Evolutionary conservation across 1,140 invertebrate species (phyloP).

Genomic region (Drosophila bipectinata): DNA sequence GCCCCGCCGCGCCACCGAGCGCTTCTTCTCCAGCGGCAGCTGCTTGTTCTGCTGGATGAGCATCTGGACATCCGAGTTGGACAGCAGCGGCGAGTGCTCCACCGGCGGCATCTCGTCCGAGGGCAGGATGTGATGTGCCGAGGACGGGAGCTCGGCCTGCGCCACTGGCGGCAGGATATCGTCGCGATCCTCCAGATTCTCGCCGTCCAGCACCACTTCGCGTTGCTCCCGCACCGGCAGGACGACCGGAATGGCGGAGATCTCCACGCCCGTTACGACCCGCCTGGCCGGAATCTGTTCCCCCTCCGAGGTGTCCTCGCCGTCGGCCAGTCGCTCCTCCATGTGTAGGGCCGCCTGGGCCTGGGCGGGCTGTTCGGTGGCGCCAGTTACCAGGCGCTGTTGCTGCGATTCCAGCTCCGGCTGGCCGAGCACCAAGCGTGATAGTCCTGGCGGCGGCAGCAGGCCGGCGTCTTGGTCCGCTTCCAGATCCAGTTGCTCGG

Average conservation of each 20-base stretch:
- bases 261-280: slow-evolving; percentile 67
- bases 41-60: background rate
- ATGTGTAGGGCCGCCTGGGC: slow-evolving; percentile 67
- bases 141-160: background rate
- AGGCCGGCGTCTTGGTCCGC: slow-evolving; percentile 63
- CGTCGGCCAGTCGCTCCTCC: slow-evolving; percentile 80
- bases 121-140: slow-evolving; percentile 18
- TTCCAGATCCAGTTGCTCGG: slow-evolving; percentile 84
- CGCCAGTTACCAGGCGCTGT: slow-evolving; percentile 79
- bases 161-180: slow-evolving; percentile 8
- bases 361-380: slow-evolving; percentile 68
- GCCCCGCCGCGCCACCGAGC: slow-evolving; percentile 27
- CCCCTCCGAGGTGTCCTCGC: slow-evolving; percentile 78
- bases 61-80: slow-evolving; percentile 1
- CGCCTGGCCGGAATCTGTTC: slow-evolving; percentile 51
- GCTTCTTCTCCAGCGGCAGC: slow-evolving; percentile 36
- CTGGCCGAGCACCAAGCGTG: slow-evolving; percentile 87
- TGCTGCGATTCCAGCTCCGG: slow-evolving; percentile 84
- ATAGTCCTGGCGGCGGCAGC: slow-evolving; percentile 86
- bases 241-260: slow-evolving; percentile 6
- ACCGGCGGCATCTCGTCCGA: slow-evolving; percentile 28
- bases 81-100: background rate
- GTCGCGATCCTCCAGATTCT: slow-evolving; percentile 85
- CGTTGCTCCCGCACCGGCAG: slow-evolving; percentile 78
- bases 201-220: slow-evolving; percentile 86